A percentile compares a stretch with the other conserved stretches of the same genome.
Evolutionary conservation across 2,888 invertebrate species (phyloP).

Genomic region (Ctenicera cuprea): DNA sequence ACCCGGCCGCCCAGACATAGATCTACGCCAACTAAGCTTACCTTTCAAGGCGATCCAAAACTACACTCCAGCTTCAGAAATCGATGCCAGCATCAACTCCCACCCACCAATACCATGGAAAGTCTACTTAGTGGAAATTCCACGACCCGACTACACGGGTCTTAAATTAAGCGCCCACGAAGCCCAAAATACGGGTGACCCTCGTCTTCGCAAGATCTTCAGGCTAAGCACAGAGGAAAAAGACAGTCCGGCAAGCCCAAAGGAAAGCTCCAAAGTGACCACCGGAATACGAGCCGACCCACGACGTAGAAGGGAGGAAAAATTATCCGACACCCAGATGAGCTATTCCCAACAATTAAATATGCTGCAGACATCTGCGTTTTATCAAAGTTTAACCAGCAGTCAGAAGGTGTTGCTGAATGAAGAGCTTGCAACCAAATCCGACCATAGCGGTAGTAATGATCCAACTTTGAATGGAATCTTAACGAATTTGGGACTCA

Average conservation of each 20-base stretch:
- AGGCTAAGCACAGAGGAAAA: conserved; percentile 78
- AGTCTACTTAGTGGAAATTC: conserved; percentile 77
- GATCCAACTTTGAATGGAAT: conserved; percentile 77
- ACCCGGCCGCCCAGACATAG: conserved; percentile 79
- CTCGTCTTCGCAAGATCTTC: conserved; percentile 85
- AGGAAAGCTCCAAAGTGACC: conserved; percentile 70
- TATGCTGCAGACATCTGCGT: conserved; percentile 80
- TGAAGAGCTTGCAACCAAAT: conserved; percentile 79
- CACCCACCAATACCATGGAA: conserved; percentile 85
- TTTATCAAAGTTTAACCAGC: conserved; percentile 83
- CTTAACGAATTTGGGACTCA: conserved; percentile 77
- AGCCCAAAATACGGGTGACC: conserved; percentile 84
- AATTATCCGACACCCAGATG: conserved; percentile 64
- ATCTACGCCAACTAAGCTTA: conserved; percentile 81
- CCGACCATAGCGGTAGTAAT: conserved; percentile 77
- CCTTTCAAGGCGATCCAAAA: conserved; percentile 88
- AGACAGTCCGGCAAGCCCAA: conserved; percentile 77
- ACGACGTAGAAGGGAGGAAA: conserved; percentile 65
- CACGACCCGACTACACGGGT: conserved; percentile 85
- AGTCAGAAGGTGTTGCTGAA: conserved; percentile 84
- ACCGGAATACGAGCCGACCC: conserved; percentile 71
- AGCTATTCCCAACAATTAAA: conserved; percentile 78
- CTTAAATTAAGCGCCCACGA: conserved; percentile 82
- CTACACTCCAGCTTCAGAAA: conserved; percentile 90
- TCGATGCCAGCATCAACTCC: conserved; percentile 87